Evolutionary conservation across 2,113 vertebrate genomes (phyloP).

Genomic region (Brachyhypopomus gauderio): DNA sequence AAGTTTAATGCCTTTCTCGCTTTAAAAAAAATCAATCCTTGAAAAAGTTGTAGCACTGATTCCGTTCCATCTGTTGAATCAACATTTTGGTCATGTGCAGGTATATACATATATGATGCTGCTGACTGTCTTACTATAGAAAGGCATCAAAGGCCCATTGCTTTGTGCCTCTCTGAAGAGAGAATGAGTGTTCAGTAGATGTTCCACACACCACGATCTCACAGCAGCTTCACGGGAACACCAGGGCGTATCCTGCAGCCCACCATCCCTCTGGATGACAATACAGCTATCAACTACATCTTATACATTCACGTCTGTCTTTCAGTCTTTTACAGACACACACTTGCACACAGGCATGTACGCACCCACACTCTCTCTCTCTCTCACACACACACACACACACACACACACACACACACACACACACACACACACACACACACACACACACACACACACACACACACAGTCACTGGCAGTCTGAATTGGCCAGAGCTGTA

Average conservation of each 20-base stretch:
- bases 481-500: slow-evolving; percentile 14
- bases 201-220: background rate
- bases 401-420: slow-evolving; percentile 34
- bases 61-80: no score
- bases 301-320: background rate
- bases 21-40: no score
- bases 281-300: slow-evolving; percentile 4
- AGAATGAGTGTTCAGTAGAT: background rate
- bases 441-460: background rate
- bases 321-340: slow-evolving; percentile 20
- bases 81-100: background rate
- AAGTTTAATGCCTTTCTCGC: no score
- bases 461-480: slow-evolving; percentile 13
- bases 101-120: background rate
- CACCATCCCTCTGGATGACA: slow-evolving; percentile 1
- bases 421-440: slow-evolving; percentile 20
- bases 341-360: slow-evolving; percentile 12
- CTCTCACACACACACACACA: slow-evolving; percentile 22
- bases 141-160: background rate
- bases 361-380: background rate
- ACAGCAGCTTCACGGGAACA: background rate
- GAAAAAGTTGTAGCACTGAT: no score
- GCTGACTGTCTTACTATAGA: background rate
- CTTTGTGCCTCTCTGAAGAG: background rate
- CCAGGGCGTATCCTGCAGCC: background rate